Evolutionary conservation across 2,113 vertebrate species (phyloP).

Genomic region (Myiozetetes cayanensis): DNA sequence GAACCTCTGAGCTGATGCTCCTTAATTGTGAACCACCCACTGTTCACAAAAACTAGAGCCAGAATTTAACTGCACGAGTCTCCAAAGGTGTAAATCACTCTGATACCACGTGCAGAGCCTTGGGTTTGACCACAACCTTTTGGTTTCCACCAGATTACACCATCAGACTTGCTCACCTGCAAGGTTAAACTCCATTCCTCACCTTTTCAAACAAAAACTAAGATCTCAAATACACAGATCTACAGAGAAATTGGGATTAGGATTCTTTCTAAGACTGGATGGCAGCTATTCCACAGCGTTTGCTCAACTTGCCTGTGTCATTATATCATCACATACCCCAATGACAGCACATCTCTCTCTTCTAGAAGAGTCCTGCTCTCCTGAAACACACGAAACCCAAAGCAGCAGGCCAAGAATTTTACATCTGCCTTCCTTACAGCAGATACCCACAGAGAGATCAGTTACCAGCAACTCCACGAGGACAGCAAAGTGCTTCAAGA

Average conservation of each 20-base stretch:
- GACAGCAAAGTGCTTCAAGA: background rate
- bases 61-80: background rate
- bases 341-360: background rate
- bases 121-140: background rate
- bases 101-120: background rate
- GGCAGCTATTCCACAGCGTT: background rate
- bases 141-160: background rate
- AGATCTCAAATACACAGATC: background rate
- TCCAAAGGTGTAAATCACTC: background rate
- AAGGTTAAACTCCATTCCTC: background rate
- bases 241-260: background rate
- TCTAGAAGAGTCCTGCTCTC: background rate
- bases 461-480: background rate
- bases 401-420: background rate
- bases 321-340: rapidly evolving
- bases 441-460: background rate
- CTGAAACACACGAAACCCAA: background rate
- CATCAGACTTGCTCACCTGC: background rate
- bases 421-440: background rate
- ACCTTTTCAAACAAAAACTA: background rate
- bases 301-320: background rate
- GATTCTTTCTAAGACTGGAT: background rate
- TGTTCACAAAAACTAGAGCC: background rate
- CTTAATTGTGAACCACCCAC: rapidly evolving
- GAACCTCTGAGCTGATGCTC: background rate